Base-by-base conservation (phyloP, 2,797 vertebrate genomes). In the Natrix natrix region DNA sequence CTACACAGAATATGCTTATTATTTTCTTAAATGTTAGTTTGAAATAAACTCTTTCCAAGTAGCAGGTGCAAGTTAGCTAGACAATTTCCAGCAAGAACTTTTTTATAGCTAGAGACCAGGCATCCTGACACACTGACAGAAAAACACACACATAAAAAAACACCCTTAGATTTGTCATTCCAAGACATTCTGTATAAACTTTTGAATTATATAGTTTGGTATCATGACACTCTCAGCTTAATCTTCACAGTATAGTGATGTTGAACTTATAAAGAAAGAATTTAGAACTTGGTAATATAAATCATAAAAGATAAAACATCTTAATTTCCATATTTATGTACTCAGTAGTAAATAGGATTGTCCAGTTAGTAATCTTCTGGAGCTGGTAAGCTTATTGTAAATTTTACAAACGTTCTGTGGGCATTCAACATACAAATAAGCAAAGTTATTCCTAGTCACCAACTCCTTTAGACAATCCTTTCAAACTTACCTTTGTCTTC, bases 21-120 rank as follows among this genome's bases (percentile, higher is more conserved):
- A 63, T 86, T 57, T 88, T 91, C n/a, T 91, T 91, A 91, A 93
- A 61, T 88, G 88, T 55, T 88, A 63, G 66, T 5, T 93, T 88
- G 56, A 48, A 83, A 61, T 48, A 93, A 93, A 59, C 55, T 74
- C n/a, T 55, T 90, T 86, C 83, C 74, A 93, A 88, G 20, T 37
- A 60, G 61, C 74, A 88, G 3, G 10, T 91, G 43, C 56, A 78
- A 88, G 91, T 37, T 91, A 93, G 20, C 52, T 48, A 90, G 78
- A 26, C 54, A 52, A 83, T 74, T 78, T 43, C 24, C 12, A 55
- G 86, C 6, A 26, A 57, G 86, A 55, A 52, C 12, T 52, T 93
- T 93, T 86, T 90, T 87, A 7, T 59, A 57, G 26, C 2, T 43
- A 48, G 69, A 57, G 4, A 54, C 61, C 22, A 86, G n/a, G 48